phyloP scores from a whole-genome alignment of 2,113 vertebrate species.

The Cygnus atratus region DNA sequence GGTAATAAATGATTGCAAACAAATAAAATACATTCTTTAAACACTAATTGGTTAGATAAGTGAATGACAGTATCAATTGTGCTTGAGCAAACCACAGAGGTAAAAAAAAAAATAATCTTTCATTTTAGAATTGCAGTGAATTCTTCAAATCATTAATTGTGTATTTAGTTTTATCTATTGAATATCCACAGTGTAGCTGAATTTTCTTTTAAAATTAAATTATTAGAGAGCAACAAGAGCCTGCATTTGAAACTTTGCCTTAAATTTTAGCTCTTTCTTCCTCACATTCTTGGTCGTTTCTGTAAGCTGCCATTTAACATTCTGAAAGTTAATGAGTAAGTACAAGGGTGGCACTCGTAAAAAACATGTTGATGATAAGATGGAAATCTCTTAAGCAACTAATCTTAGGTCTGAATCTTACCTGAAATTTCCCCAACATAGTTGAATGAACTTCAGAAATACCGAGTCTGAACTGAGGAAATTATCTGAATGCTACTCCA shows the following conservation, averaged over 20 bases:
- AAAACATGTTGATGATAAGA: not conserved
- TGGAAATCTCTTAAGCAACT: not conserved
- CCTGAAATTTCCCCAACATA: not conserved
- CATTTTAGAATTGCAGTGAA: not conserved
- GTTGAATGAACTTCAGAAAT: not conserved
- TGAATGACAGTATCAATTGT: conserved; percentile 52
- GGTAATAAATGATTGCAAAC: conserved; percentile 68
- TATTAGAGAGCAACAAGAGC: not conserved
- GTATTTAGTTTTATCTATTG: not conserved
- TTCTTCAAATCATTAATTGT: not conserved
- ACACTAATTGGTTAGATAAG: conserved; percentile 65
- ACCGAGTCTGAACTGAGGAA: not conserved
- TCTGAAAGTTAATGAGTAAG: not conserved
- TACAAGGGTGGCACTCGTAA: not conserved
- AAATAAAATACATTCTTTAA: conserved; percentile 68
- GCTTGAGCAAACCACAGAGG: conserved; percentile 29
- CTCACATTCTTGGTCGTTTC: not conserved
- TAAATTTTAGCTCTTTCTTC: not conserved
- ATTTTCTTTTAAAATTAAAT: conserved; percentile 56
- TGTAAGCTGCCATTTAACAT: not conserved
- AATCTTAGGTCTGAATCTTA: not conserved
- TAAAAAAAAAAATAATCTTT: not conserved
- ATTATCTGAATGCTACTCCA: not conserved
- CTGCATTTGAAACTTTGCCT: not conserved
- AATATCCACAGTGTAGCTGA: not conserved